phyloP scores from a whole-genome alignment of 2,797 vertebrate species.

The Neosilurus mollespiculum region DNA sequence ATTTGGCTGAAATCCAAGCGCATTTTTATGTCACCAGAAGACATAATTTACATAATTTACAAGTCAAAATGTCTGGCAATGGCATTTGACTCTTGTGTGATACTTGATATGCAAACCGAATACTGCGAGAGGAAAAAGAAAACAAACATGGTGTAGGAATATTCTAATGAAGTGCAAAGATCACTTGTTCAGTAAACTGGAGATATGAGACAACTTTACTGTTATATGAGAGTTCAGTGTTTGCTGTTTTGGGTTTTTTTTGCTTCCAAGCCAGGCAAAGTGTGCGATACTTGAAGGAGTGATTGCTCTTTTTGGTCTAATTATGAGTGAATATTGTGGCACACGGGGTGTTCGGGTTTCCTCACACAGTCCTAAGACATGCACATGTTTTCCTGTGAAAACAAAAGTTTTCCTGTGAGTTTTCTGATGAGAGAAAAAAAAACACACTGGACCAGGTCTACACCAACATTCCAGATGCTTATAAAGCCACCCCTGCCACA shows the following conservation, averaged over 20 bases:
- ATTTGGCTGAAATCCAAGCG: constrained; percentile 31
- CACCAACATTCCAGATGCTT: too few relatives aligned
- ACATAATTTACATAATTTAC: constrained; percentile 37
- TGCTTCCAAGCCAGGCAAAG: neutral
- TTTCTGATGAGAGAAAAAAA: too few relatives aligned
- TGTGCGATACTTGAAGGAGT: neutral
- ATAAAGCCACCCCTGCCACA: too few relatives aligned
- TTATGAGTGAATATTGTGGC: neutral
- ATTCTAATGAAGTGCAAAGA: neutral
- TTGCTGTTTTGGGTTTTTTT: neutral
- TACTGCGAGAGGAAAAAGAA: neutral
- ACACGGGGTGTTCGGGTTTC: too few relatives aligned
- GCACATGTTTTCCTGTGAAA: too few relatives aligned
- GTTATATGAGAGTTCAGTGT: too few relatives aligned
- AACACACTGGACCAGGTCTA: too few relatives aligned
- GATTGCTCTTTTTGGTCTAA: neutral
- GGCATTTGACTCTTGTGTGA: neutral
- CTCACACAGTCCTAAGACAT: too few relatives aligned
- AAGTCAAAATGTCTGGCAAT: constrained; percentile 17
- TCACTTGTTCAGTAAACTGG: neutral
- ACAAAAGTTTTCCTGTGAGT: too few relatives aligned
- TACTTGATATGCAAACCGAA: neutral
- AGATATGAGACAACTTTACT: neutral
- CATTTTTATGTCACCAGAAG: constrained; percentile 1
- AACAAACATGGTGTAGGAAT: neutral